Conservation (phyloP, 2,888 invertebrate genomes). For the Volucella inflata region DNA sequence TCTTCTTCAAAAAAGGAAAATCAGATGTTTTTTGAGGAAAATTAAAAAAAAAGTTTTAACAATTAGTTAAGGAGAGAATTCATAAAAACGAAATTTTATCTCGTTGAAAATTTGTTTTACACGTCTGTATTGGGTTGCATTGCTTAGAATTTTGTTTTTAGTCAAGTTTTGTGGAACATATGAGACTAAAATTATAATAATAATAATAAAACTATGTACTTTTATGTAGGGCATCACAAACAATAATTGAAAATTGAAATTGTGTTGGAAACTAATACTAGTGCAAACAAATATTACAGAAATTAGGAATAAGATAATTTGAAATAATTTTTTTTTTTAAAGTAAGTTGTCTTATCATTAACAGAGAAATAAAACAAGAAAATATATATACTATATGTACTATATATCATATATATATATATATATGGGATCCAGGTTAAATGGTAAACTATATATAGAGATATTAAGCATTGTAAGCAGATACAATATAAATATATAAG, state of each 20-base stretch:
- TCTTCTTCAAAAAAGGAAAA: neutral
- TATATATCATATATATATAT: no score
- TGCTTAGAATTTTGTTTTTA: conserved; percentile 57
- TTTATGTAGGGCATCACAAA: conserved; percentile 64
- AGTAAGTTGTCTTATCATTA: conserved; percentile 45
- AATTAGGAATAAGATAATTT: conserved; percentile 51
- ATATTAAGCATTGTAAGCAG: conserved; percentile 56
- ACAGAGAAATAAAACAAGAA: conserved; percentile 44
- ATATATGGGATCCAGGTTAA: conserved; percentile 41
- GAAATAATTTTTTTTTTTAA: no score
- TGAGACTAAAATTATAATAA: conserved; percentile 33
- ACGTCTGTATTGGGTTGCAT: conserved; percentile 18
- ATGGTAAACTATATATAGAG: conserved; percentile 54
- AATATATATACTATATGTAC: conserved; percentile 12
- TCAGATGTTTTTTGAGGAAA: conserved; percentile 23
- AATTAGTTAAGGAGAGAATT: conserved; percentile 44
- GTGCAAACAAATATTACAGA: conserved; percentile 67
- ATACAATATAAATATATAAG: conserved; percentile 53
- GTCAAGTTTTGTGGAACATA: conserved; percentile 58
- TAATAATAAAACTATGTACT: conserved; percentile 41
- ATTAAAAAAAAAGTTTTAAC: conserved; percentile 1
- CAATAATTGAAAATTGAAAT: conserved; percentile 65
- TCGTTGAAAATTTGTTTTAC: conserved; percentile 39
- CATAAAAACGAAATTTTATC: conserved; percentile 57
- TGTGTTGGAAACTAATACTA: conserved; percentile 64